Base-by-base conservation (phyloP, 2,888 invertebrate species). In the Choristoneura rosaceana region DNA sequence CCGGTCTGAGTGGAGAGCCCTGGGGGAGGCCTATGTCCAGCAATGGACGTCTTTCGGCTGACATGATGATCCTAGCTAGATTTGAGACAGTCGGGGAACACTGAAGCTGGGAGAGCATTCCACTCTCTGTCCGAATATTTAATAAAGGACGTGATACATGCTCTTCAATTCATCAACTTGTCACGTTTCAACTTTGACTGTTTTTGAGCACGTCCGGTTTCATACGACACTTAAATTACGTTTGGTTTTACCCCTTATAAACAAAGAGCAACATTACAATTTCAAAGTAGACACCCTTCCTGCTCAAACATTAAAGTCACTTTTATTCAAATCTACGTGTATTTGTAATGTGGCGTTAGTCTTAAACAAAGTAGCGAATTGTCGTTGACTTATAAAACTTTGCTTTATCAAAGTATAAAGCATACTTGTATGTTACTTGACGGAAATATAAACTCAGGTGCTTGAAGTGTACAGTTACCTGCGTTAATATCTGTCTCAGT, bases 361-460 rank as follows among this genome's bases (percentile, higher is more conserved):
- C 14, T 34, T n/a, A 59, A 59, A 70, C 70, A 70, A 70, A 70
- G 70, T 70, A 64, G 63, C 70, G 34, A 45, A 58, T 59, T 58
- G 63, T 64, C 70, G 58, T 47, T 17, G 70, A 63, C 58, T 70
- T 69, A 47, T n/a, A 64, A 55, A 70, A 34, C 43, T 70, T 17
- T 63, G 47, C 45, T 38, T 15, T n/a, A 43, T 43, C 3, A 4
- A 25, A 63, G 63, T 63, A 64, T 70, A 58, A 59, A 15, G 17
- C 63, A 63, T 17, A 70, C 55, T 70, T 34, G 69, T 33, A 33
- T 58, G 59, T 59, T 14, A 58, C 45, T 55, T 70, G 45, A 43
- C 43, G 43, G 62, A 45, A 45, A n/a, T n/a, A 55, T 63, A 63
- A 62, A 58, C 43, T 52, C 59, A 59, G 34, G 10, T 25, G 25